Base-by-base conservation (phyloP, 2,797 vertebrate species). In the Enteromius fasciolatus region DNA sequence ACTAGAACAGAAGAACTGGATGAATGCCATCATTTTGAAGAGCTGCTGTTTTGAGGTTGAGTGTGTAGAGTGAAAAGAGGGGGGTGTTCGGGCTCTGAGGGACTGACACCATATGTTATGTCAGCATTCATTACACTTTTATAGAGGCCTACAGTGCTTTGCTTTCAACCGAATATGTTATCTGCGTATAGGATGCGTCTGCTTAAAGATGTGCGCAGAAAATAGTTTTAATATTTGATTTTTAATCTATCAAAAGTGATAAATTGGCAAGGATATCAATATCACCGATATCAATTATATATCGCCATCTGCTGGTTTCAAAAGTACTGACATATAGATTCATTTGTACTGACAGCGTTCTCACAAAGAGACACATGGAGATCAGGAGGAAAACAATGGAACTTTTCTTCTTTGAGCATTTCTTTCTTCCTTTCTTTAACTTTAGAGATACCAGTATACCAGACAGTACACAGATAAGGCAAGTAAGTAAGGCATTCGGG, bases 301-400 rank as follows among this genome's bases (percentile, higher is more conserved):
- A 89, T 80, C 81, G 88, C 87, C 90, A 88, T 88, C 90, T 90
- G 86, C 76, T 85, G 87, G 88, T 67, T 50, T 41, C 57, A 36
- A 48, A 69, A 14, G 81, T 76, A 83, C 86, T 63, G 76, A 78
- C 87, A 61, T 70, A 10, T 2, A 76, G 76, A 64, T 73, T 64
- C 52, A 87, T 84, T 76, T 46, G 74, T 77, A 54, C 76, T 77
- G 85, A 84, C 61, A 67, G 77, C 12, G 20, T 61, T 70, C 81
- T 82, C 69, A 76, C 48, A 59, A 41, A 5, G n/a, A 84, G 76
- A 74, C 69, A 84, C 84, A 80, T 74, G 52, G 68, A 80, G 72
- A 73, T 61, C 69, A 70, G 17, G 11, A 10, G 39, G 18, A 61
- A 69, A 73, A 18, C 50, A 57, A 41, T 63, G 7, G 7, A 33